phyloP scores from a whole-genome alignment of 2,113 vertebrate species.

The Erpornis zantholeuca region DNA sequence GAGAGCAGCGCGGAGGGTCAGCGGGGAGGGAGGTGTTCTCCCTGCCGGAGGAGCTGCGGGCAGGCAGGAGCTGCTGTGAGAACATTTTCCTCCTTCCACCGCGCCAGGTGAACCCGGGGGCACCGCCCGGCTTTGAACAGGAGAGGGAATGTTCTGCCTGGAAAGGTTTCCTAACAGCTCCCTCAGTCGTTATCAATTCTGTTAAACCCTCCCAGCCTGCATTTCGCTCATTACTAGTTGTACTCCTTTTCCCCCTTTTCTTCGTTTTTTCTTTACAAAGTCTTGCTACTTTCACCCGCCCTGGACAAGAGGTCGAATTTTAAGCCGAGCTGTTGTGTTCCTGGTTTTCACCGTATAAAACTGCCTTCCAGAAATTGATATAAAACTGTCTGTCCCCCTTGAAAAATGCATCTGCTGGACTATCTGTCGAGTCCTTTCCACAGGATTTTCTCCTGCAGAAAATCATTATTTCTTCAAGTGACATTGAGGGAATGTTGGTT shows the following conservation, averaged over 20 bases:
- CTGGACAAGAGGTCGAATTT: not conserved
- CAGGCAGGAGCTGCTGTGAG: not conserved
- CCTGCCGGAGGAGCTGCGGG: not conserved
- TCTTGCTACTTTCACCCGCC: not conserved
- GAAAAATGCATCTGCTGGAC: conserved; percentile 15
- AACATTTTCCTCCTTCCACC: not conserved
- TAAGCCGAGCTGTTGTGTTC: not conserved
- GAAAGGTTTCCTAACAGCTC: not conserved
- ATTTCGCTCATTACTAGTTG: not conserved
- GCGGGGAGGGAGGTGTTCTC: not conserved
- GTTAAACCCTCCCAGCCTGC: not conserved
- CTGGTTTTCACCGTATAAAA: not conserved
- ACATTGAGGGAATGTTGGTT: not conserved
- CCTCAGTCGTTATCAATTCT: not conserved
- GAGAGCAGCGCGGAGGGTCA: not conserved
- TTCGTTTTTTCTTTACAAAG: not conserved
- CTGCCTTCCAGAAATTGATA: not conserved
- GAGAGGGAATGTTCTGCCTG: not conserved
- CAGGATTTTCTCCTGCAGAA: conserved; percentile 6
- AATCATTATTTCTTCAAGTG: conserved; percentile 29
- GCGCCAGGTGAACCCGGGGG: not conserved
- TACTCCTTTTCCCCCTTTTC: not conserved
- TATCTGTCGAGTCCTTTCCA: not conserved
- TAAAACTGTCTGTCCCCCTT: not conserved
- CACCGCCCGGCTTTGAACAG: not conserved